A percentile compares a stretch with the other conserved stretches of the same genome.
These are phyloP conservation scores for Thymelicus sylvestris DNA, from an alignment of 2,888 invertebrate genomes.

Conservation along the genomic window DNA sequence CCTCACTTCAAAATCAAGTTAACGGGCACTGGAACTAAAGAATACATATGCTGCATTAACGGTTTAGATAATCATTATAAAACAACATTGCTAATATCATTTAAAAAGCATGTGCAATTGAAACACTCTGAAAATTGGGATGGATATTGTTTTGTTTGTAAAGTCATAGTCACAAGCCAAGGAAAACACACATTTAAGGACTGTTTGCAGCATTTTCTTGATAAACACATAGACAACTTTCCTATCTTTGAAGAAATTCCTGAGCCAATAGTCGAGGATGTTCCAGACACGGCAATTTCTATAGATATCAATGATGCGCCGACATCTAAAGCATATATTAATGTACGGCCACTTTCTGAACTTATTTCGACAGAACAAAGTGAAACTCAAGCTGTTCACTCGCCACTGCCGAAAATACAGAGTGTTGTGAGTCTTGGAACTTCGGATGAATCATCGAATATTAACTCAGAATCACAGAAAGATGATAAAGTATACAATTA, in stretches of 20 bases:
- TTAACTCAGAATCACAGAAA: conserved; percentile 39
- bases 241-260: conserved; percentile 56
- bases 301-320: not conserved
- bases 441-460: conserved; percentile 43
- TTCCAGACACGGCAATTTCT: not conserved
- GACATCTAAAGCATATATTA: conserved; percentile 53
- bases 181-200: conserved; percentile 66
- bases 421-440: conserved; percentile 82
- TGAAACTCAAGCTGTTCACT: conserved; percentile 39
- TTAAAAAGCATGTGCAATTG: conserved; percentile 73
- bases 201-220: conserved; percentile 72
- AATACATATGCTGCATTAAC: conserved; percentile 75
- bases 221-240: conserved; percentile 74
- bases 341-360: conserved; percentile 71
- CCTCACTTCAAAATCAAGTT: conserved; percentile 70
- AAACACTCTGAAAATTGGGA: conserved; percentile 80
- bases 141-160: conserved; percentile 82
- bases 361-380: conserved; percentile 52
- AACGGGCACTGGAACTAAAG: conserved; percentile 61
- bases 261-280: conserved; percentile 33
- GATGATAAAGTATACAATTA: conserved; percentile 52
- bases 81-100: conserved; percentile 70
- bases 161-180: conserved; percentile 72
- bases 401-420: conserved; percentile 72
- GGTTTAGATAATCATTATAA: conserved; percentile 66